Conservation (phyloP, 2,797 vertebrate genomes). For the Pterois miles region DNA sequence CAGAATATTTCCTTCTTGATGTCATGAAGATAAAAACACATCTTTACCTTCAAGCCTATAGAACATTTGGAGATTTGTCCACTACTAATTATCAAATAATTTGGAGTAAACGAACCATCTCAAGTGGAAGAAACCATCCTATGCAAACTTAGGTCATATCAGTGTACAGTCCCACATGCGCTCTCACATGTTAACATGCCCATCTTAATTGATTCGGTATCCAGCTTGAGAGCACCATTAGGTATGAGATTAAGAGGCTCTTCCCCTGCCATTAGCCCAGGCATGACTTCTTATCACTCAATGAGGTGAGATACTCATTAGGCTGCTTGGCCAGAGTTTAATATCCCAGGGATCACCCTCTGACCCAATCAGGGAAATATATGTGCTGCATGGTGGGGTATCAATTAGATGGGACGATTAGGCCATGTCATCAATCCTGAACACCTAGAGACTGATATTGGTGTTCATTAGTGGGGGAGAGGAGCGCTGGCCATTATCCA, state of each 20-base stretch:
- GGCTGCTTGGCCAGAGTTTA: constrained; percentile 50
- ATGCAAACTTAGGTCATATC: neutral
- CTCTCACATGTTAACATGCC: constrained; percentile 47
- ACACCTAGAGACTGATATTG: constrained; percentile 62
- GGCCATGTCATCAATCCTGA: constrained; percentile 67
- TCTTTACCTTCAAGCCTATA: too few relatives aligned
- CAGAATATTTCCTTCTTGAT: too few relatives aligned
- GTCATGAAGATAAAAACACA: too few relatives aligned
- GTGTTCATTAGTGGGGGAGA: constrained; percentile 66
- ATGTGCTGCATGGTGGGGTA: constrained; percentile 56
- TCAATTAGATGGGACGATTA: constrained; percentile 73
- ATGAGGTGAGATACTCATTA: constrained; percentile 68
- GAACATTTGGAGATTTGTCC: neutral
- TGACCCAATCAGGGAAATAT: constrained; percentile 71
- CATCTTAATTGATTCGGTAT: constrained; percentile 68
- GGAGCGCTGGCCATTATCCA: constrained; percentile 47
- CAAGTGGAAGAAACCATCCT: neutral
- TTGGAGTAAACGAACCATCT: neutral
- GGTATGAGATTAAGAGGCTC: constrained; percentile 64
- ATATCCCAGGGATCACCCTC: constrained; percentile 56
- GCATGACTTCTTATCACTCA: constrained; percentile 69
- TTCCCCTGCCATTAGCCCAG: constrained; percentile 66
- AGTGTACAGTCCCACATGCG: constrained; percentile 8
- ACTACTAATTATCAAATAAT: neutral
- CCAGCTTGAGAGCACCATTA: constrained; percentile 65